These are phyloP conservation scores for Xyrichtys novacula DNA, from an alignment of 2,797 vertebrate species.

Conservation along the genomic window DNA sequence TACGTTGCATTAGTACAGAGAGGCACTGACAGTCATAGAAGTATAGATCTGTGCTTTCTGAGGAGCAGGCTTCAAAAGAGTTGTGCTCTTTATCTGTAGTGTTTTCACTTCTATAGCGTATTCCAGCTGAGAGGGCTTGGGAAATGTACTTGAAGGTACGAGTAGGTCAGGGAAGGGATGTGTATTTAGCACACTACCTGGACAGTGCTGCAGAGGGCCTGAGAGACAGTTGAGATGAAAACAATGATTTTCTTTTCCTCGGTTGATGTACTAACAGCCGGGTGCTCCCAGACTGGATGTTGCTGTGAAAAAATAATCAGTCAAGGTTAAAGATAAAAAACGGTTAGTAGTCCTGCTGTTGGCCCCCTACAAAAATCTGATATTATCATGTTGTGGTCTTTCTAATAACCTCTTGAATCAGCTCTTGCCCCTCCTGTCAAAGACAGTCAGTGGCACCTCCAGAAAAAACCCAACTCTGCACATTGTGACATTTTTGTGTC, in stretches of 20 bases:
- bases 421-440: constrained; percentile 12
- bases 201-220: constrained; percentile 7
- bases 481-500: constrained; percentile 29
- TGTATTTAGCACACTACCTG: constrained; percentile 25
- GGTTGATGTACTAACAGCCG: constrained; percentile 22
- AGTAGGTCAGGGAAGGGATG: constrained; percentile 22
- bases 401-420: constrained; percentile 21
- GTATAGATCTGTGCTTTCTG: not conserved
- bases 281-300: not conserved
- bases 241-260: constrained; percentile 19
- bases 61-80: not conserved
- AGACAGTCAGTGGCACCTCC: constrained; percentile 11
- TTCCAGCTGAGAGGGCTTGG: constrained; percentile 4
- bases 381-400: not conserved
- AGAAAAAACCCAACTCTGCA: constrained; percentile 11
- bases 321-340: no score
- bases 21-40: not conserved
- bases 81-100: not conserved
- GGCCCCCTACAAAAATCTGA: not conserved
- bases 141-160: constrained; percentile 11
- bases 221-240: not conserved
- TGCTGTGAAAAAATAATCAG: no score
- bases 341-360: not conserved
- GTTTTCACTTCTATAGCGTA: constrained; percentile 3
- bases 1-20: not conserved